phyloP scores from a whole-genome alignment of 2,797 vertebrate genomes.

The Cirrhinus mrigala region DNA sequence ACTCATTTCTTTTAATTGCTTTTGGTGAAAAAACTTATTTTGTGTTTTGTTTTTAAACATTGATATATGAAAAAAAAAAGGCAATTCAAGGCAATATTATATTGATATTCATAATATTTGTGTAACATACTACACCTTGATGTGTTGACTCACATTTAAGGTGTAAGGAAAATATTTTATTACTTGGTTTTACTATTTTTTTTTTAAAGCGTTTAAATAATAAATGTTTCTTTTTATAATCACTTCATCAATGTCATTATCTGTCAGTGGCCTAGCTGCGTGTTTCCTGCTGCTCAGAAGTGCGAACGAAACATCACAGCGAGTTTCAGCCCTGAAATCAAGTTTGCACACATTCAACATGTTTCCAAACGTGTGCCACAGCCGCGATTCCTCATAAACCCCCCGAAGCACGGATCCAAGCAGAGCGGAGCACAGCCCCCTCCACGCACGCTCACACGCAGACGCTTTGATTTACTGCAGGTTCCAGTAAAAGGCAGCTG shows the following conservation, averaged over 20 bases:
- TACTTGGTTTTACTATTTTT: background rate
- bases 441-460: background rate
- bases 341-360: slow-evolving; percentile 33
- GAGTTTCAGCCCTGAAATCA: background rate
- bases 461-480: slow-evolving; percentile 55
- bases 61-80: background rate
- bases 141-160: background rate
- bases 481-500: slow-evolving; percentile 67
- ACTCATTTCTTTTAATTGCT: too few species aligned
- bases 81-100: background rate
- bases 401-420: slow-evolving; percentile 32
- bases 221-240: background rate
- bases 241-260: background rate
- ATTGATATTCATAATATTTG: background rate
- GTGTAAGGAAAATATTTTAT: background rate
- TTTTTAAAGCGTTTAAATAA: background rate
- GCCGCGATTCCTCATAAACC: slow-evolving; percentile 34
- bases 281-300: slow-evolving; percentile 9
- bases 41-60: background rate
- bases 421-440: background rate
- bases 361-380: slow-evolving; percentile 27
- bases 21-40: background rate
- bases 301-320: background rate
- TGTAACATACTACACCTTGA: background rate
- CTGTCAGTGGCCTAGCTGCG: background rate